A percentile compares a stretch with the other conserved stretches of the same genome.
These are phyloP conservation scores for Nephrotoma flavescens DNA, from an alignment of 2,888 invertebrate species.

Conservation along the genomic window DNA sequence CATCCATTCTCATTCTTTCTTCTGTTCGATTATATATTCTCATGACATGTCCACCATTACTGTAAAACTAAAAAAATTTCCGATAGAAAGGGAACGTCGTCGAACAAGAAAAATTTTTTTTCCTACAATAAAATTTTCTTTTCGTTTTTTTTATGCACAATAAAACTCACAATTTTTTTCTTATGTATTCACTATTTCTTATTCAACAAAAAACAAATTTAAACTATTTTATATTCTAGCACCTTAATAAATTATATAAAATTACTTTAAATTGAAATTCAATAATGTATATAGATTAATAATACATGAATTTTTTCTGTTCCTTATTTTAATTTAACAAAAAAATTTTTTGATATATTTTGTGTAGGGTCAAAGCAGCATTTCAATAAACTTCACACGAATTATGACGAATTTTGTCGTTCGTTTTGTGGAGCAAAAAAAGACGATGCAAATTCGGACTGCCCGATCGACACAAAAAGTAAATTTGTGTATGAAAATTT, in stretches of 20 bases:
- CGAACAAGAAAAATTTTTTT: neutral
- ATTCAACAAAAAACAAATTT: neutral
- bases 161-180: neutral
- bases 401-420: neutral
- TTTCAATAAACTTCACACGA: neutral
- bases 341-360: neutral
- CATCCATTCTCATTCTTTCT: conserved; percentile 10
- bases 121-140: neutral
- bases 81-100: conserved; percentile 2
- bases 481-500: neutral
- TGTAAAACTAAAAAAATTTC: conserved; percentile 1
- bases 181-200: neutral
- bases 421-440: neutral
- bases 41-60: conserved; percentile 22
- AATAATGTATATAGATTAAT: neutral
- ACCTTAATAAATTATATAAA: neutral
- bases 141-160: conserved; percentile 1
- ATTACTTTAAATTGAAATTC: neutral
- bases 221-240: neutral
- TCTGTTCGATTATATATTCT: conserved; percentile 9
- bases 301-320: neutral
- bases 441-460: neutral
- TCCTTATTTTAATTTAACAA: neutral
- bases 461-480: neutral
- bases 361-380: neutral